Conservation (phyloP, 1,140 invertebrate genomes). For the Atta cephalotes region DNA sequence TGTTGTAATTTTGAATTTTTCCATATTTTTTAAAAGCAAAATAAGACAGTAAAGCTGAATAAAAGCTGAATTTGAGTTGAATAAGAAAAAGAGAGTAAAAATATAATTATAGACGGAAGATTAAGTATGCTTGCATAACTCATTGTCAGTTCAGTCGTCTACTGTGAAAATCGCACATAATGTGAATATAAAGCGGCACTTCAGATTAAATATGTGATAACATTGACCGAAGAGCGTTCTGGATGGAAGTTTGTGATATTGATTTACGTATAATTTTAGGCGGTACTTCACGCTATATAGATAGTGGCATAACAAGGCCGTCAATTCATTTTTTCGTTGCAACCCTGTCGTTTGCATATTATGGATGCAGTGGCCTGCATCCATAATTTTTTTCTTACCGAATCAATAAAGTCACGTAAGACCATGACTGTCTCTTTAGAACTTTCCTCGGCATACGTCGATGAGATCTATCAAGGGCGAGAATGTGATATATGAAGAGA, state of each 20-base stretch:
- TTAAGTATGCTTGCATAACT: background rate
- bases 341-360: slow-evolving; percentile 44
- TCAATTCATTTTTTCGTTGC: slow-evolving; percentile 28
- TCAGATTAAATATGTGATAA: slow-evolving; percentile 4
- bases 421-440: slow-evolving; percentile 44
- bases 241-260: slow-evolving; percentile 18
- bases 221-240: background rate
- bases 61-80: too few relatives aligned
- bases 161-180: background rate
- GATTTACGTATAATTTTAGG: slow-evolving; percentile 57
- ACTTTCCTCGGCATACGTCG: background rate
- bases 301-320: slow-evolving; percentile 43
- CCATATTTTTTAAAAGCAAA: too few relatives aligned
- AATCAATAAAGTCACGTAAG: slow-evolving; percentile 49
- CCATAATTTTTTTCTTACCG: slow-evolving; percentile 43
- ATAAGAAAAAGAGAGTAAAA: too few relatives aligned
- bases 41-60: too few relatives aligned
- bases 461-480: slow-evolving; percentile 13
- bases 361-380: slow-evolving; percentile 33
- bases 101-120: too few relatives aligned
- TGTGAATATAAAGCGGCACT: background rate
- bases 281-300: slow-evolving; percentile 18
- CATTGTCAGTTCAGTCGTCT: background rate
- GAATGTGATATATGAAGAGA: background rate
- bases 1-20: too few relatives aligned